Conservation (phyloP, 2,113 vertebrate genomes). For the Tenebrosternarchus preto region DNA sequence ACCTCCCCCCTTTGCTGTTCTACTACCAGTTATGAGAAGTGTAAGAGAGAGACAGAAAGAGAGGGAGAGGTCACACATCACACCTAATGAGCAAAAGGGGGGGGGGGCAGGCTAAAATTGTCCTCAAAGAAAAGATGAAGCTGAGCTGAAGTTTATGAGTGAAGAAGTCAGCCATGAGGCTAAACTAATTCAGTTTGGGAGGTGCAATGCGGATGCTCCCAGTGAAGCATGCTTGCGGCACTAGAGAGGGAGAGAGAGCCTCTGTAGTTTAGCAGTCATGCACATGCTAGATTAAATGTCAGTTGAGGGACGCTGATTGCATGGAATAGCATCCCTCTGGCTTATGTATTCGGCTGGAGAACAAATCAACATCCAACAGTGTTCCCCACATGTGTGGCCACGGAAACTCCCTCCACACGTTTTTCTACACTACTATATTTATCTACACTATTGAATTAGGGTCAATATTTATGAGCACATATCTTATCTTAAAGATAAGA, state of each 20-base stretch:
- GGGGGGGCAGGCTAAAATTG: slow-evolving; percentile 8
- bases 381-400: background rate
- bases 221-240: slow-evolving; percentile 31
- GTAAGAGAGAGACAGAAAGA: background rate
- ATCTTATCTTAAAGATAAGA: slow-evolving; percentile 25
- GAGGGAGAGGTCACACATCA: background rate
- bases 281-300: slow-evolving; percentile 53
- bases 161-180: slow-evolving; percentile 24
- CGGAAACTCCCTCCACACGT: slow-evolving; percentile 8
- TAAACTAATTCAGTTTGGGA: slow-evolving; percentile 42
- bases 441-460: slow-evolving; percentile 20
- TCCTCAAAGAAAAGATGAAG: slow-evolving; percentile 19
- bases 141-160: slow-evolving; percentile 25
- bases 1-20: background rate
- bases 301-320: slow-evolving; percentile 54
- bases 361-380: slow-evolving; percentile 36
- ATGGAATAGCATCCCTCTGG: slow-evolving; percentile 47
- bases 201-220: slow-evolving; percentile 33
- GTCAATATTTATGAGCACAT: slow-evolving; percentile 32
- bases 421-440: slow-evolving; percentile 2
- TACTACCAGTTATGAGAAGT: background rate
- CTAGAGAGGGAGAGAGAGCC: slow-evolving; percentile 27
- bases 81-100: slow-evolving; percentile 1
- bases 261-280: slow-evolving; percentile 39
- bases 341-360: slow-evolving; percentile 37